phyloP scores from a whole-genome alignment of 2,797 vertebrate species.

The Momotus momota region DNA sequence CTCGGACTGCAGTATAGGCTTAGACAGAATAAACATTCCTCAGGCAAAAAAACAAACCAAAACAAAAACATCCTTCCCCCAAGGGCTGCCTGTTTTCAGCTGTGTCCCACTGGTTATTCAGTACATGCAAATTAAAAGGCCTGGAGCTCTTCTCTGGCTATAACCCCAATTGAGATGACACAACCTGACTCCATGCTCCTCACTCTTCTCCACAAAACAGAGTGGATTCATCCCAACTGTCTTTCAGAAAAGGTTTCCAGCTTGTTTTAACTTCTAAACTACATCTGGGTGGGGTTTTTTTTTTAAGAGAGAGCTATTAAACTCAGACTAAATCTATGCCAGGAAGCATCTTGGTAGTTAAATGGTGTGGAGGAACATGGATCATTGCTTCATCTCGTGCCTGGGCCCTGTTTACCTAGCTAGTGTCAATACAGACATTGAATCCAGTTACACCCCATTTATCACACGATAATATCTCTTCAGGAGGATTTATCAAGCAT shows the following conservation, averaged over 20 bases:
- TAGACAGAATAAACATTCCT: background rate
- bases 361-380: background rate
- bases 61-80: rapidly evolving
- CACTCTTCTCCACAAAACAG: background rate
- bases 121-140: background rate
- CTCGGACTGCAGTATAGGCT: background rate
- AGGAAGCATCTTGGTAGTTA: background rate
- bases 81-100: background rate
- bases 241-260: background rate
- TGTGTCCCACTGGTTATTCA: rapidly evolving
- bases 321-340: background rate
- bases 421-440: background rate
- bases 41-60: background rate
- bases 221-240: background rate
- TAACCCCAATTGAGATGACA: rapidly evolving
- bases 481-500: background rate
- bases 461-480: background rate
- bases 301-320: background rate
- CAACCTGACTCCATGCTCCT: background rate
- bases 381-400: background rate
- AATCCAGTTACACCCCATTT: background rate
- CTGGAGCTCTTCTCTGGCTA: background rate
- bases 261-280: background rate
- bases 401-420: background rate
- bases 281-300: background rate